These are phyloP conservation scores for Zelleria hepariella DNA, from an alignment of 2,888 invertebrate species.

Conservation along the genomic window DNA sequence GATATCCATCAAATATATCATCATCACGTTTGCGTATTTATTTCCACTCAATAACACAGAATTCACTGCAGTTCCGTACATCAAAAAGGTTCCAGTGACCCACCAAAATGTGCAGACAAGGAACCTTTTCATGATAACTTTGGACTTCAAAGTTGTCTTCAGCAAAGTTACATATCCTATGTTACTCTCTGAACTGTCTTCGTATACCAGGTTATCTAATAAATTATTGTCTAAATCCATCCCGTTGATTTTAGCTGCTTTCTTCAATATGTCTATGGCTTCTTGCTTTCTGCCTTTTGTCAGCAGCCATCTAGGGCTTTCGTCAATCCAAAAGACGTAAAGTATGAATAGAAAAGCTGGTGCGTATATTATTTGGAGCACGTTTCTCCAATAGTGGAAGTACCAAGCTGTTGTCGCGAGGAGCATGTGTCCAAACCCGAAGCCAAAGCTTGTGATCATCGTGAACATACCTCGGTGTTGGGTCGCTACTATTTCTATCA, in stretches of 20 bases:
- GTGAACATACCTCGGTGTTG: conserved; percentile 69
- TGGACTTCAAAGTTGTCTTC: conserved; percentile 42
- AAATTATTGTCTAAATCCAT: conserved; percentile 10
- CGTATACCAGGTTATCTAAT: not conserved
- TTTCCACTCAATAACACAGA: conserved; percentile 76
- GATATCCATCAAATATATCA: conserved; percentile 61
- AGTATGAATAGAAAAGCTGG: conserved; percentile 73
- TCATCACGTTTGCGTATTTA: conserved; percentile 76
- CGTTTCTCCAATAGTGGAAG: conserved; percentile 72
- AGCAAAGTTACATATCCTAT: not conserved
- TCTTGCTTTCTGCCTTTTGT: conserved; percentile 71
- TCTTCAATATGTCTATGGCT: conserved; percentile 67
- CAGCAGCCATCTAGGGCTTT: conserved; percentile 77
- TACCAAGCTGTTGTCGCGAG: conserved; percentile 73
- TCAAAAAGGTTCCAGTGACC: conserved; percentile 75
- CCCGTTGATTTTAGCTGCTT: conserved; percentile 48
- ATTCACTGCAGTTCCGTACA: conserved; percentile 77
- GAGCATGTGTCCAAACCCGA: conserved; percentile 70
- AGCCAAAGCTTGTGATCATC: conserved; percentile 64
- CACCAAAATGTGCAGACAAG: conserved; percentile 30
- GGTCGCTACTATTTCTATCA: conserved; percentile 74
- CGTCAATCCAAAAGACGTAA: conserved; percentile 74
- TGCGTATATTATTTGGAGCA: conserved; percentile 72
- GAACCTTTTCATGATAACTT: conserved; percentile 38
- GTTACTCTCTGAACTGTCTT: conserved; percentile 2